Conservation (phyloP, 2,113 vertebrate genomes). For the Nerophis lumbriciformis region DNA sequence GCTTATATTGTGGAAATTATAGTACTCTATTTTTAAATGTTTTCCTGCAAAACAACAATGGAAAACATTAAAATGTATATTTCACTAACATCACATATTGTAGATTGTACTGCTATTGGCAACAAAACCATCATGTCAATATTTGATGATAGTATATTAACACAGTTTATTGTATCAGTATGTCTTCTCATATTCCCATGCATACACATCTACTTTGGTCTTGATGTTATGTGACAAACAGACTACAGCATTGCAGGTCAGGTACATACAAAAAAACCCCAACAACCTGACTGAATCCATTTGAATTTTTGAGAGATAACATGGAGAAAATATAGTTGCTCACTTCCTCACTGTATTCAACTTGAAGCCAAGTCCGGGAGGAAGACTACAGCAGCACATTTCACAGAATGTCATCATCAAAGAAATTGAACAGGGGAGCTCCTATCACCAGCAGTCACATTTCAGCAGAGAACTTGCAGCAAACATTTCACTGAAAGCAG, state of each 20-base stretch:
- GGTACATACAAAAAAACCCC: neutral
- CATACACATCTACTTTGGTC: no score
- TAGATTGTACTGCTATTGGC: no score
- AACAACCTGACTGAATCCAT: neutral
- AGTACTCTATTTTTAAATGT: no score
- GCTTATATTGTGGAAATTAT: no score
- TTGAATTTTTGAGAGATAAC: no score
- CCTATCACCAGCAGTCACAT: constrained; percentile 28
- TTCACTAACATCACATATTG: no score
- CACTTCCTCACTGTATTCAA: constrained; percentile 18
- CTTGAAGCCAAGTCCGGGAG: constrained; percentile 28
- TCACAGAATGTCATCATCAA: constrained; percentile 69
- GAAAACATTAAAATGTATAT: no score
- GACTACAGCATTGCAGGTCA: neutral
- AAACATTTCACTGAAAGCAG: neutral
- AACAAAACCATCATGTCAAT: no score
- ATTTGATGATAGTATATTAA: no score
- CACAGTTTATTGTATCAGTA: neutral
- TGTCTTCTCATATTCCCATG: neutral
- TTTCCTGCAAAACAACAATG: no score
- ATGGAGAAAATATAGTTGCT: constrained; percentile 13
- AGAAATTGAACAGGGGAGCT: constrained; percentile 20
- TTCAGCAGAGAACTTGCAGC: neutral
- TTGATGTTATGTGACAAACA: neutral
- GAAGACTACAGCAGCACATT: constrained; percentile 37